Evolutionary conservation across 2,113 vertebrate genomes (phyloP), one percentile per base, ranked within the genome.

Genomic region (Rattus rattus): DNA sequence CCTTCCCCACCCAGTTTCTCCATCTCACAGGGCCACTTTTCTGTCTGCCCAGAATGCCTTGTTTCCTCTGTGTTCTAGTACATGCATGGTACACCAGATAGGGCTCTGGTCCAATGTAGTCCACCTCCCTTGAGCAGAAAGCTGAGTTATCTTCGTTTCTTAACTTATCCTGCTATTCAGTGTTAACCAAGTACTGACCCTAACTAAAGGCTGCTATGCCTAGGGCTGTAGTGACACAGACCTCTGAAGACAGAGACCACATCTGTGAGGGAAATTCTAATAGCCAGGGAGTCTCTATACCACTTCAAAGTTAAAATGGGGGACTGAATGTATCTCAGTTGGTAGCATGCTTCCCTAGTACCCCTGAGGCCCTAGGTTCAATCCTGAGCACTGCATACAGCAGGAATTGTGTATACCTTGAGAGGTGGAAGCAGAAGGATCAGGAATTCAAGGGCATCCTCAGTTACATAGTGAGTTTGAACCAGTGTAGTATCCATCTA

Each of bases 281-380:
- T 3, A 85, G 86, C 73, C 65, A 72, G 36, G 49, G 65, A 43
- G 70, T 19, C 56, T 97, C 70, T 33, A 89, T 28, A 92, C 22
- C 93, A 20, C 54, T 95, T 88, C 84, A 84, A 92, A 94, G 77
- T 90, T 94, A 95, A 86, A 90, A 83, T 92, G 63, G 63, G 49
- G 30, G 10, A 19, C 76, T 94, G 47, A 52, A 20, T 52, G 47
- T 54, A 5, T n/a, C 47, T 54, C 67, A n/a, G 33, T 36, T 70
- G 47, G 47, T 54, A 54, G 33, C n/a, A 30, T 54, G 28, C 47
- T 88, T 70, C 19, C 30, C 83, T 47, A 47, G 61, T 16, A 30
- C 33, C 43, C 81, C n/a, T 6, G 59, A 84, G 24, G 59, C 24
- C 56, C 59, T 30, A 22, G n/a, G 39, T 85, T 65, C 65, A 14